Evolutionary conservation across 2,113 vertebrate species (phyloP).

Genomic region (Eubucco bourcierii): DNA sequence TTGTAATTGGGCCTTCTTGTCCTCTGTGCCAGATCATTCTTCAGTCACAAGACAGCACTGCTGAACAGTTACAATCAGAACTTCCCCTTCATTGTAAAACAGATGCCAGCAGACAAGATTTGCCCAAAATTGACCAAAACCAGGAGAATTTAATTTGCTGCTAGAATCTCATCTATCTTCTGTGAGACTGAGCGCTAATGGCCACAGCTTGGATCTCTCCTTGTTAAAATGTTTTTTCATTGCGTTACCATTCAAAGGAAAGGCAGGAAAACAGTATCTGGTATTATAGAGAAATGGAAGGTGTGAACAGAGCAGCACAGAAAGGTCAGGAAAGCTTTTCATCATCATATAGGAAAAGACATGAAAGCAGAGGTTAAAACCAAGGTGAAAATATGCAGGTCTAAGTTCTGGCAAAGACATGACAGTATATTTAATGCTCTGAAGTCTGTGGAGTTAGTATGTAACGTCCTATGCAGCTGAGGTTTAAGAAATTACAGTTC

Average conservation of each 20-base stretch:
- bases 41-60: not conserved
- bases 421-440: not conserved
- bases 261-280: not conserved
- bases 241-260: not conserved
- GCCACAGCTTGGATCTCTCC: not conserved
- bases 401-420: not conserved
- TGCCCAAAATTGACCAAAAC: not conserved
- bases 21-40: not conserved
- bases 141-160: not conserved
- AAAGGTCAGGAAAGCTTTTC: not conserved
- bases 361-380: not conserved
- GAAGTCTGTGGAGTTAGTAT: not conserved
- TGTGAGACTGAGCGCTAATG: not conserved
- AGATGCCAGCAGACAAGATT: not conserved
- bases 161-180: not conserved
- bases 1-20: not conserved
- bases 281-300: not conserved
- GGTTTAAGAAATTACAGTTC: not conserved
- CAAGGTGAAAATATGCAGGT: not conserved
- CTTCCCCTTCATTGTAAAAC: not conserved
- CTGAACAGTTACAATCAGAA: not conserved
- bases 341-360: not conserved
- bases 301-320: not conserved
- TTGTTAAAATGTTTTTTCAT: not conserved
- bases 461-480: not conserved